phyloP scores from a whole-genome alignment of 2,888 invertebrate species.

The Deilephila porcellus region DNA sequence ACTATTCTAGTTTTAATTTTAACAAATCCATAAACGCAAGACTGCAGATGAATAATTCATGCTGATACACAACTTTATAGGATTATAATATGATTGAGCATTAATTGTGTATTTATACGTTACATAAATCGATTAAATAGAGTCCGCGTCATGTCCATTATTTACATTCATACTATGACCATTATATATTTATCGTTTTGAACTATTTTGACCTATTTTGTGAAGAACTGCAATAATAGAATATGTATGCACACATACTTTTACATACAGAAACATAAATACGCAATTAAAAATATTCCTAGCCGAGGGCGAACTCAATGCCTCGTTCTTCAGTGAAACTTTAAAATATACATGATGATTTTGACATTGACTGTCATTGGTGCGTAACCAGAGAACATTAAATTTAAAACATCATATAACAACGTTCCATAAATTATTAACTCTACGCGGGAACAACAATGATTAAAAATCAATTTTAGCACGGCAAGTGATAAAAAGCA shows the following conservation, averaged over 20 bases:
- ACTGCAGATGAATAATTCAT: no score
- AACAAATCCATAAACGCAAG: no score
- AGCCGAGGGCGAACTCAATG: background rate
- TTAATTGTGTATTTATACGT: no score
- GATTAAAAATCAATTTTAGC: slow-evolving; percentile 40
- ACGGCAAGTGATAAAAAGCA: slow-evolving; percentile 29
- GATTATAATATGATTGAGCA: no score
- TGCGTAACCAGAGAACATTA: slow-evolving; percentile 9
- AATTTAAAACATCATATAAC: background rate
- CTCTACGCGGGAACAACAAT: slow-evolving; percentile 13
- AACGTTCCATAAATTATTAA: background rate
- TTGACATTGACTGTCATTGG: slow-evolving; percentile 37
- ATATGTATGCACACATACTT: background rate
- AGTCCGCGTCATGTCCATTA: no score
- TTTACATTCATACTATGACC: no score
- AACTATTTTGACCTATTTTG: background rate
- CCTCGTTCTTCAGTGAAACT: background rate
- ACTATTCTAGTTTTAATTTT: no score
- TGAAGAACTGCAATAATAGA: background rate
- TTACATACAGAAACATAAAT: background rate
- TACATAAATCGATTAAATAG: no score
- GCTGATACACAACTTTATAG: no score
- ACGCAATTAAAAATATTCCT: slow-evolving; percentile 11
- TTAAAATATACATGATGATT: slow-evolving; percentile 27
- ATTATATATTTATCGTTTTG: background rate